Evolutionary conservation across 2,113 vertebrate species (phyloP).

Genomic region (Rhinopomastus cyanomelas): DNA sequence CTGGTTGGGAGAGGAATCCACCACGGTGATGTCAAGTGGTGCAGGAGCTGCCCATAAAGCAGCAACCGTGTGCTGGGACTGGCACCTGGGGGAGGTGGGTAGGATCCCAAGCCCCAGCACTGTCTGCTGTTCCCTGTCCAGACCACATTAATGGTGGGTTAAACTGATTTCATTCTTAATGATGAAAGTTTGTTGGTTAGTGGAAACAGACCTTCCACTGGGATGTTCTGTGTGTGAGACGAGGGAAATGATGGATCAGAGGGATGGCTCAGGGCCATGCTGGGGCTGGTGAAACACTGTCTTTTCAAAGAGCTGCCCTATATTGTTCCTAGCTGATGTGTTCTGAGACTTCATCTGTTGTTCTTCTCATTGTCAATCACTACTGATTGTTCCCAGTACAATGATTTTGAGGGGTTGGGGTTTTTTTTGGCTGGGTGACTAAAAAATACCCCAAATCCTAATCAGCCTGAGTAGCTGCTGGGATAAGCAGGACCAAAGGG

Average conservation of each 20-base stretch:
- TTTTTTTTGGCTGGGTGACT: background rate
- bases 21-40: background rate
- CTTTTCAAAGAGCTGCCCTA: background rate
- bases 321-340: background rate
- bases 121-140: background rate
- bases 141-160: fast-evolving
- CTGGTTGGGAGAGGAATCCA: background rate
- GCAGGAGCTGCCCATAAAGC: background rate
- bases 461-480: background rate
- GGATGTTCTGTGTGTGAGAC: background rate
- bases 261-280: background rate
- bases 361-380: background rate
- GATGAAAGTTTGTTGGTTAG: background rate
- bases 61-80: fast-evolving
- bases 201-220: background rate
- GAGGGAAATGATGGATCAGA: background rate
- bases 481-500: background rate
- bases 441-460: background rate
- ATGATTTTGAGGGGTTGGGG: background rate
- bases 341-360: background rate
- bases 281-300: background rate
- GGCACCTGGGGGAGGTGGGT: fast-evolving
- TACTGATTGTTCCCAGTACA: background rate
- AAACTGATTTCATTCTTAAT: background rate
- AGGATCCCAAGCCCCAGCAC: fast-evolving